Conservation (phyloP, 2,797 vertebrate genomes). For the Falco peregrinus region DNA sequence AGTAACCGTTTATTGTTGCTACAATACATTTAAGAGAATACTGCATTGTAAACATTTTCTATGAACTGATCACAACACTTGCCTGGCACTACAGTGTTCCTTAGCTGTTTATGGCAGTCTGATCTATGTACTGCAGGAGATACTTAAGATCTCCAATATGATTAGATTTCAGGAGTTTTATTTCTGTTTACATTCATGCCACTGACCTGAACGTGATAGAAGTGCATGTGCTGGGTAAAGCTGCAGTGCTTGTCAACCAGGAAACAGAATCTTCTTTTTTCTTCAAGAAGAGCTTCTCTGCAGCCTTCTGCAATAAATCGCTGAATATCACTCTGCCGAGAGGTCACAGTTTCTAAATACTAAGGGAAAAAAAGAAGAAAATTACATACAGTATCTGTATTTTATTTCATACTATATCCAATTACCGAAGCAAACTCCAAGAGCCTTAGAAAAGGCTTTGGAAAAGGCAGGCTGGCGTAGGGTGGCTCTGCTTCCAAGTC, state of each 20-base stretch:
- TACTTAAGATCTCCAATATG: not conserved
- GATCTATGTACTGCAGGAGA: not conserved
- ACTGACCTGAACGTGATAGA: slow-evolving; percentile 89
- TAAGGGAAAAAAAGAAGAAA: slow-evolving; percentile 40
- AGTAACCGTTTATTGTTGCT: not conserved
- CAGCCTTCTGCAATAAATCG: slow-evolving; percentile 93
- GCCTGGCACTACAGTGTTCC: not conserved
- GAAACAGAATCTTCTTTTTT: slow-evolving; percentile 96
- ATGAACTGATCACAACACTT: not conserved
- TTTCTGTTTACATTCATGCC: not conserved
- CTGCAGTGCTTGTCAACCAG: slow-evolving; percentile 96
- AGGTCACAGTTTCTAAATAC: slow-evolving; percentile 89
- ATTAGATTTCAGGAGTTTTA: not conserved
- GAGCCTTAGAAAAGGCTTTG: not conserved
- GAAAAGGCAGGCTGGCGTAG: not conserved
- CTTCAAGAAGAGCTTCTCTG: slow-evolving; percentile 92
- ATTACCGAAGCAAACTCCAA: not conserved
- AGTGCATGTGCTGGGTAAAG: slow-evolving; percentile 85
- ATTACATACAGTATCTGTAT: not conserved
- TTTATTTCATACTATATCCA: not conserved
- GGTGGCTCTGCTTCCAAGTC: not conserved
- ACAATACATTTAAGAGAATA: not conserved
- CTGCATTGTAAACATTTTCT: not conserved
- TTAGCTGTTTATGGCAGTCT: not conserved
- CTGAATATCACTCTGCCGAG: slow-evolving; percentile 94